Evolutionary conservation across 2,797 vertebrate species (phyloP).

Genomic region (Melopsittacus undulatus): DNA sequence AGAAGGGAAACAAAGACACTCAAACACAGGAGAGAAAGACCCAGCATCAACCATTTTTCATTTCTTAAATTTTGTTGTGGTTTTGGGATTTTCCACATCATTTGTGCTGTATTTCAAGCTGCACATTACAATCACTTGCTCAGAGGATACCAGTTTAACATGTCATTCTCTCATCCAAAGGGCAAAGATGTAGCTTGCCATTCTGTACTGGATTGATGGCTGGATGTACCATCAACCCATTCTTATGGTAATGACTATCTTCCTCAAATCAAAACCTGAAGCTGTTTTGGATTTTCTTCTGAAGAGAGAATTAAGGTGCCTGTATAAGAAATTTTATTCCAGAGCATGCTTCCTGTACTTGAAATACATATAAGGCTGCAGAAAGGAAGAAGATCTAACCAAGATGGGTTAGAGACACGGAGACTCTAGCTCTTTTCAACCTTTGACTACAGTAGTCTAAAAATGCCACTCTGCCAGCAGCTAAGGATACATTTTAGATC

Average conservation of each 20-base stretch:
- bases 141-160: background rate
- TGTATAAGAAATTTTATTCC: background rate
- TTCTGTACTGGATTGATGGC: background rate
- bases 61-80: background rate
- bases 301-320: background rate
- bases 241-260: background rate
- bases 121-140: background rate
- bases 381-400: background rate
- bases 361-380: background rate
- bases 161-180: background rate
- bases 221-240: background rate
- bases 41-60: background rate
- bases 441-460: background rate
- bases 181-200: background rate
- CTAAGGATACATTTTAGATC: background rate
- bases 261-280: background rate
- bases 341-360: background rate
- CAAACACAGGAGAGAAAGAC: background rate
- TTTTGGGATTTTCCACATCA: background rate
- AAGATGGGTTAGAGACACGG: background rate
- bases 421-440: background rate
- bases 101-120: background rate
- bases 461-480: background rate
- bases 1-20: conserved; percentile 4
- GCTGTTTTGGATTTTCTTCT: background rate